phyloP scores from a whole-genome alignment of 2,888 invertebrate species.

The Xestia ashworthii region DNA sequence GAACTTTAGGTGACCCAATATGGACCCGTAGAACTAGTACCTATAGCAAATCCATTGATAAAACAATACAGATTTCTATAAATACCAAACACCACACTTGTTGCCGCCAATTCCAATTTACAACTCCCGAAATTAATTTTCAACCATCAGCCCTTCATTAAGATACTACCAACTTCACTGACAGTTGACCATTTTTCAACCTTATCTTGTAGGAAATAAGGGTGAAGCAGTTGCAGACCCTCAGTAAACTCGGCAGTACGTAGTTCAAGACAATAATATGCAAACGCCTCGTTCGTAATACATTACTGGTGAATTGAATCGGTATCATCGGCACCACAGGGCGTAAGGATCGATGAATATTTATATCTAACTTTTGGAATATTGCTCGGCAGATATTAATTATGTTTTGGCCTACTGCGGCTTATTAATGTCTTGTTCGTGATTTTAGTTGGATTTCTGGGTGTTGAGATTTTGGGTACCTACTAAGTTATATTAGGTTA shows the following conservation, averaged over 20 bases:
- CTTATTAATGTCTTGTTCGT: slow-evolving; percentile 51
- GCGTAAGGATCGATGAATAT: slow-evolving; percentile 73
- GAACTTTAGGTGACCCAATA: too few relatives aligned
- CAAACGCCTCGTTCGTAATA: slow-evolving; percentile 56
- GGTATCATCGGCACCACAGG: slow-evolving; percentile 53
- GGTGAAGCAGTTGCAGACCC: too few relatives aligned
- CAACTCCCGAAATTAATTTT: slow-evolving; percentile 44
- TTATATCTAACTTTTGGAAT: slow-evolving; percentile 75
- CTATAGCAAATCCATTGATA: background rate
- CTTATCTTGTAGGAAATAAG: too few relatives aligned
- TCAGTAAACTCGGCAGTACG: background rate
- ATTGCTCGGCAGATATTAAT: slow-evolving; percentile 74
- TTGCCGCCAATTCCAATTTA: slow-evolving; percentile 50
- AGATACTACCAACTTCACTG: background rate
- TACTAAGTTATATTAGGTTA: background rate
- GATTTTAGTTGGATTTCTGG: slow-evolving; percentile 2
- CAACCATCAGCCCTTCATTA: slow-evolving; percentile 33
- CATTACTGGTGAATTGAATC: slow-evolving; percentile 59
- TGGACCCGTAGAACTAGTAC: too few relatives aligned
- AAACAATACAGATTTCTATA: background rate
- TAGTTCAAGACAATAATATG: slow-evolving; percentile 53
- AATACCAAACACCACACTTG: slow-evolving; percentile 19
- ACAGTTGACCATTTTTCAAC: too few relatives aligned
- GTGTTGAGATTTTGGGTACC: background rate
- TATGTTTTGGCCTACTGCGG: slow-evolving; percentile 61